Base-by-base conservation (phyloP, 2,113 vertebrate species). In the Macheiramphus alcinus region DNA sequence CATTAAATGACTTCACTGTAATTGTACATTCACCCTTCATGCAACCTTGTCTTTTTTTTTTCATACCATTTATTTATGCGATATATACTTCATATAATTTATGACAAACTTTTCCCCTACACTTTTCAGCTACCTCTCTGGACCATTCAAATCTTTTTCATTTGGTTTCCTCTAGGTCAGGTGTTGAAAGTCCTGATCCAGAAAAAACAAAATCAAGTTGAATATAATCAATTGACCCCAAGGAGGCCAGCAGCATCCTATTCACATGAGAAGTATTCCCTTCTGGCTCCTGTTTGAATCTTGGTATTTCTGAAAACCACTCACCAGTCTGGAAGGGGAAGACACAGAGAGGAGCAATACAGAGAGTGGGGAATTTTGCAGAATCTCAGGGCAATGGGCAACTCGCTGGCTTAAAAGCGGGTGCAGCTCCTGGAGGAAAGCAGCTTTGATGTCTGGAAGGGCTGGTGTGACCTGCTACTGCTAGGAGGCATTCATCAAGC, bases 391-490 rank as follows among this genome's bases (percentile, higher is more conserved):
- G 50, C 40, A 81, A 18, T 18, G 16, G 32, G 11, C 47, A 74
- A 63, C 16, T 3, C 4, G 4, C 32, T 38, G 52, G 38, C 32
- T 26, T 8, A 48, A 27, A 36, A 10, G 14, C 0, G 2, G 40
- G 16, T 55, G 19, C 16, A 47, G 31, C 15, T 68, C 36, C 61
- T 45, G 40, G 34, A 38, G 58, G 52, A 76, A 58, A 42, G 40
- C 11, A 68, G 21, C 36, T 21, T 38, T 59, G 8, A 1, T 13
- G 18, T 21, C 52, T 47, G 47, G 50, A 23, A 61, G 48, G 73
- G 55, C 18, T 68, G 40, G 7, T 31, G 15, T 25, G 7, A 81
- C 13, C 42, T 48, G 20, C 15, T 63, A 38, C 38, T 75, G 31
- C 62, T 76, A 53, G 63, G n/a, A 52, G 17, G 11, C 11, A 21